These are phyloP conservation scores for Euplexia lucipara DNA, from an alignment of 2,888 invertebrate species.

Conservation along the genomic window DNA sequence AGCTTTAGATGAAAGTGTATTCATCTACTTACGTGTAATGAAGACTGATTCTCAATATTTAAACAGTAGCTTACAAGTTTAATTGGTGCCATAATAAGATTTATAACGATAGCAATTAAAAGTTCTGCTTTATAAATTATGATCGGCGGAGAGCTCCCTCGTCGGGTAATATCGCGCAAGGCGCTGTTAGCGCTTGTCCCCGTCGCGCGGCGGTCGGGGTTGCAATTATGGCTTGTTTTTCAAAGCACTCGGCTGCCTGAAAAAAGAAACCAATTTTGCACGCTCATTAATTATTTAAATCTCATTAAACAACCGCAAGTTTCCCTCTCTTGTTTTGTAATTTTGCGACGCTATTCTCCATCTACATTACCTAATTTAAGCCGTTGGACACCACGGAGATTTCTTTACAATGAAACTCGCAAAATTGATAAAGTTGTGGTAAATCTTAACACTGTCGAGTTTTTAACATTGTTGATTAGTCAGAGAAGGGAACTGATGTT, in stretches of 20 bases:
- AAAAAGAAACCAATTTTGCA: slow-evolving; percentile 90
- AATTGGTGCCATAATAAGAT: slow-evolving; percentile 76
- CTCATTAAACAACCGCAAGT: slow-evolving; percentile 89
- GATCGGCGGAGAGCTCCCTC: slow-evolving; percentile 71
- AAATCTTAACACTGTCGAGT: slow-evolving; percentile 55
- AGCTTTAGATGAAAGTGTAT: not conserved
- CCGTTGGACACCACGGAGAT: slow-evolving; percentile 74
- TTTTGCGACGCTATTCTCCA: slow-evolving; percentile 79
- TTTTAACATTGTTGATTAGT: slow-evolving; percentile 41
- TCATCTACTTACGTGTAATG: slow-evolving; percentile 9
- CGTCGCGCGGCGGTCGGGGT: slow-evolving; percentile 77
- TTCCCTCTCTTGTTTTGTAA: slow-evolving; percentile 84
- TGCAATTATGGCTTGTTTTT: slow-evolving; percentile 87
- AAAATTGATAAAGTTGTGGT: slow-evolving; percentile 38
- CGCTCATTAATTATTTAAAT: slow-evolving; percentile 91
- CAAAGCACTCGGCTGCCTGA: slow-evolving; percentile 81
- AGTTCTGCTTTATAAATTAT: slow-evolving; percentile 81
- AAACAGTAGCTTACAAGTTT: slow-evolving; percentile 68
- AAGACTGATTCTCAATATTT: slow-evolving; percentile 43
- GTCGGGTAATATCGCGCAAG: slow-evolving; percentile 65
- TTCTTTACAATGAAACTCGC: slow-evolving; percentile 56
- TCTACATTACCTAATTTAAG: slow-evolving; percentile 77
- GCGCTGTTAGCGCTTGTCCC: slow-evolving; percentile 68
- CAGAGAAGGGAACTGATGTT: slow-evolving; percentile 20
- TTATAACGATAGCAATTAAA: slow-evolving; percentile 80